These are phyloP conservation scores for Sphaerophoria taeniata DNA, from an alignment of 2,888 invertebrate genomes.

Conservation along the genomic window DNA sequence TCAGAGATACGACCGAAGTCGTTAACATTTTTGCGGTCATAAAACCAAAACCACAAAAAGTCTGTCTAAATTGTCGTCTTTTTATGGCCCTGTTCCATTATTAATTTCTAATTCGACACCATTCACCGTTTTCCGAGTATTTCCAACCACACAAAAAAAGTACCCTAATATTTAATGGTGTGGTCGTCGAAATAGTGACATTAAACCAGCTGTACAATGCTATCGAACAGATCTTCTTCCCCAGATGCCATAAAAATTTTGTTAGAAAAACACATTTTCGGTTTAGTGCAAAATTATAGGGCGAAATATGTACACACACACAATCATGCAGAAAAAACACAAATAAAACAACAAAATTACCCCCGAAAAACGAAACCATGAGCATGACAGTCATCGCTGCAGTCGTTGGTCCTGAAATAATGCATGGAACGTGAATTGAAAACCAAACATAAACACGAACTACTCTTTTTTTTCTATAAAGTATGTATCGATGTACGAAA, in stretches of 20 bases:
- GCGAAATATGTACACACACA: not conserved
- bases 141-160: slow-evolving; percentile 9
- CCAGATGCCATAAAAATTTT: slow-evolving; percentile 32
- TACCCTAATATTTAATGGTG: not conserved
- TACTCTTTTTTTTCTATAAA: not conserved
- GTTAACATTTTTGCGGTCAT: slow-evolving; percentile 59
- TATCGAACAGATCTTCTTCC: slow-evolving; percentile 35
- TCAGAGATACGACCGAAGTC: slow-evolving; percentile 1
- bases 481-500: not conserved
- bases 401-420: slow-evolving; percentile 47
- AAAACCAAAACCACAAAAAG: slow-evolving; percentile 63
- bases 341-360: slow-evolving; percentile 52
- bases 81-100: slow-evolving; percentile 30
- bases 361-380: slow-evolving; percentile 57
- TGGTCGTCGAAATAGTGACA: slow-evolving; percentile 33
- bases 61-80: slow-evolving; percentile 18
- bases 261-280: slow-evolving; percentile 55
- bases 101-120: slow-evolving; percentile 65
- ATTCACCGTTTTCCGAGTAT: slow-evolving; percentile 41
- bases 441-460: slow-evolving; percentile 67
- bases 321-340: not conserved
- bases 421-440: slow-evolving; percentile 58
- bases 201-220: slow-evolving; percentile 65
- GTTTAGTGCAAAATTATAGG: slow-evolving; percentile 38
- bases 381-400: slow-evolving; percentile 36